Evolutionary conservation across 2,797 vertebrate species (phyloP).

Genomic region (Gymnocypris eckloni): DNA sequence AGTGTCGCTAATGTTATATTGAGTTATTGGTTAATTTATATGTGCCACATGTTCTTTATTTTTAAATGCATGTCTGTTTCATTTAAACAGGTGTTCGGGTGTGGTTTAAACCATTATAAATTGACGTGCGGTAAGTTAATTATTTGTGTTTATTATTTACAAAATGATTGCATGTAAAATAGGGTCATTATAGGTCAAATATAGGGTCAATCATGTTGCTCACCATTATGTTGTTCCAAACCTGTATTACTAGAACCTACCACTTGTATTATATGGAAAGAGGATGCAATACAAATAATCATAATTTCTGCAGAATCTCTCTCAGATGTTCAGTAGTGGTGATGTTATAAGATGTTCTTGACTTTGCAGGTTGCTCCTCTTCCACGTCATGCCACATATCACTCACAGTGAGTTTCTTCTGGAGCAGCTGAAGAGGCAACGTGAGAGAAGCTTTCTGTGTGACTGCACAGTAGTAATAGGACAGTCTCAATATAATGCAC

Average conservation of each 20-base stretch:
- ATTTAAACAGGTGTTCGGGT: slow-evolving; percentile 28
- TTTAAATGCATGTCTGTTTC: slow-evolving; percentile 26
- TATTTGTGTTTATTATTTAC: neutral
- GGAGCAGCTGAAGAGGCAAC: slow-evolving; percentile 89
- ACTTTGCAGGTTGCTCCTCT: slow-evolving; percentile 10
- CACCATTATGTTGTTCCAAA: neutral
- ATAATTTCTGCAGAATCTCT: neutral
- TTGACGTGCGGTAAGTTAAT: slow-evolving; percentile 1
- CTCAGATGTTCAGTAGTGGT: neutral
- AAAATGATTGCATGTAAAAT: neutral
- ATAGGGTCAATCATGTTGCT: neutral
- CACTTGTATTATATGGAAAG: neutral
- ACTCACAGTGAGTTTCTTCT: slow-evolving; percentile 91
- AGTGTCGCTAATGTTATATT: neutral
- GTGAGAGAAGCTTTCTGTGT: slow-evolving; percentile 90
- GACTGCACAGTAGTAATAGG: slow-evolving; percentile 93
- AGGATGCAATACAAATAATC: neutral
- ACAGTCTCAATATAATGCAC: slow-evolving; percentile 90
- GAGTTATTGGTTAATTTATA: neutral
- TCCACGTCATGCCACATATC: slow-evolving; percentile 38
- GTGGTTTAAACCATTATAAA: neutral
- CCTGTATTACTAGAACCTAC: neutral
- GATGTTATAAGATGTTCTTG: slow-evolving; percentile 4
- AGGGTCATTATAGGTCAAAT: neutral
- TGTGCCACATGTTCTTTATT: neutral